Evolutionary conservation across 1,140 invertebrate species (phyloP).

Genomic region (Calosoma granatense): DNA sequence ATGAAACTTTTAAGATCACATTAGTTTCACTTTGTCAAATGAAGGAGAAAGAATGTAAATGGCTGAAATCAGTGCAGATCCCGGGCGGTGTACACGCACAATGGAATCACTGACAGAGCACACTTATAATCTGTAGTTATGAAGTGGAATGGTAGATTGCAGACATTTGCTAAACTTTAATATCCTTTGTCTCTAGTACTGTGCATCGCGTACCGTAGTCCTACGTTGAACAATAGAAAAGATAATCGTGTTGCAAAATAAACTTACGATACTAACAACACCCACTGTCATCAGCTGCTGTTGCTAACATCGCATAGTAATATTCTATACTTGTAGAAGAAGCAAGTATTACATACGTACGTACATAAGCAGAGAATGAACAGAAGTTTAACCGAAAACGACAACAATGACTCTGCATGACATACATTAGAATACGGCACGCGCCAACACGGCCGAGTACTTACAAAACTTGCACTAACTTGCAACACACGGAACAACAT

Average conservation of each 20-base stretch:
- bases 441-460: too few species aligned
- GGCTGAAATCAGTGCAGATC: background rate
- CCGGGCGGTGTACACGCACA: background rate
- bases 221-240: background rate
- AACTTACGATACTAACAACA: background rate
- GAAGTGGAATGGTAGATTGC: constrained; percentile 4
- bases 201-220: background rate
- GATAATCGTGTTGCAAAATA: constrained; percentile 2
- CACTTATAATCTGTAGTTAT: constrained; percentile 4
- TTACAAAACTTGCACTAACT: too few species aligned
- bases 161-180: constrained; percentile 3
- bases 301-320: background rate
- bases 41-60: too few species aligned
- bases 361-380: too few species aligned
- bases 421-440: too few species aligned
- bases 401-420: background rate
- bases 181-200: constrained; percentile 1
- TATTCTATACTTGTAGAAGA: background rate
- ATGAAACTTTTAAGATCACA: too few species aligned
- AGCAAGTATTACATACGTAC: background rate
- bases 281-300: background rate
- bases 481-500: too few species aligned
- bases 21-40: background rate
- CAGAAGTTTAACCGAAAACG: background rate
- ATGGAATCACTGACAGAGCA: background rate